These are phyloP conservation scores for Nettapus auritus DNA, from an alignment of 2,113 vertebrate genomes.

Conservation along the genomic window DNA sequence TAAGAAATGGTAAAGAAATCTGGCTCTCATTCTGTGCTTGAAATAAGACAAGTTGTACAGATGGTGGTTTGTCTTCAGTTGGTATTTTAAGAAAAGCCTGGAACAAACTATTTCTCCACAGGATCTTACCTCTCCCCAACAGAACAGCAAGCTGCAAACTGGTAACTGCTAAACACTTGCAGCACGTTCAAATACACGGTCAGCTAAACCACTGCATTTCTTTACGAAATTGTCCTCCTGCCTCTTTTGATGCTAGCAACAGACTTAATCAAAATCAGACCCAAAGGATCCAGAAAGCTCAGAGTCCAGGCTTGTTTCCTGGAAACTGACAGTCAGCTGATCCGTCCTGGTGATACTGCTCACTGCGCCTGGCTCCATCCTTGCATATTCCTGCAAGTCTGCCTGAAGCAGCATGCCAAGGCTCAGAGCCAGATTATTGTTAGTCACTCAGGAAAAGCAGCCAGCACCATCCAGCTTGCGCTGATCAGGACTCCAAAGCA, in stretches of 20 bases:
- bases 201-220: not conserved
- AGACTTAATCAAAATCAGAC: conserved; percentile 48
- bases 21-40: conserved; percentile 36
- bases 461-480: not conserved
- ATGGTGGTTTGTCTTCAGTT: conserved; percentile 61
- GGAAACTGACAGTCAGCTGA: conserved; percentile 62
- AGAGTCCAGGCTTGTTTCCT: conserved; percentile 31
- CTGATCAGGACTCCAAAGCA: not conserved
- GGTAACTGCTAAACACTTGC: not conserved
- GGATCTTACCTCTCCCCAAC: conserved; percentile 40
- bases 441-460: conserved; percentile 21
- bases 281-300: not conserved
- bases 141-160: conserved; percentile 25
- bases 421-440: not conserved
- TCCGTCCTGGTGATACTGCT: not conserved
- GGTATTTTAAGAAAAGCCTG: conserved; percentile 66
- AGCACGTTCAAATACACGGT: not conserved
- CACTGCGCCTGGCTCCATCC: not conserved
- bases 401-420: conserved; percentile 18
- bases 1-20: conserved; percentile 56
- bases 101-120: conserved; percentile 41
- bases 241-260: conserved; percentile 21
- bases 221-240: not conserved
- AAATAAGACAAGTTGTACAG: conserved; percentile 56
- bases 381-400: not conserved